Evolutionary conservation across 2,113 vertebrate species (phyloP).

Genomic region (Eidolon helvum): DNA sequence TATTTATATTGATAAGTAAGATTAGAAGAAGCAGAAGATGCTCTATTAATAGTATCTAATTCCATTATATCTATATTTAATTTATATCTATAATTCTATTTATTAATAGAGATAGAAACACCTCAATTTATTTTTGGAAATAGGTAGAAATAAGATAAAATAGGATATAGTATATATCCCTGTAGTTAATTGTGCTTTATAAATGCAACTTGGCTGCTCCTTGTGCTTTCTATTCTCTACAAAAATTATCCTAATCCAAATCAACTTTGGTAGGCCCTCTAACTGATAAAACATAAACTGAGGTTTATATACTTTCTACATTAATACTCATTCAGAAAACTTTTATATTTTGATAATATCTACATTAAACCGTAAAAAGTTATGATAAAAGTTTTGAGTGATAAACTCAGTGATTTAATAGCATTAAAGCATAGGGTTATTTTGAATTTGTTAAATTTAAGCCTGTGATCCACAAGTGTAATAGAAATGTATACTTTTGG

Average conservation of each 20-base stretch:
- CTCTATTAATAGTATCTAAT: not conserved
- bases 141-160: conserved; percentile 21
- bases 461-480: not conserved
- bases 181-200: conserved; percentile 5
- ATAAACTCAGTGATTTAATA: conserved; percentile 15
- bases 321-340: conserved; percentile 33
- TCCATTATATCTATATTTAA: not conserved
- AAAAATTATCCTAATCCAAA: conserved; percentile 2
- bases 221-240: not conserved
- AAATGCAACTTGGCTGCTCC: not conserved
- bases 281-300: not conserved
- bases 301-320: not conserved
- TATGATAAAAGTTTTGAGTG: conserved; percentile 4
- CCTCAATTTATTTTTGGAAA: not conserved
- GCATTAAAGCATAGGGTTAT: not conserved
- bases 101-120: not conserved
- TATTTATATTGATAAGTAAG: conserved; percentile 27
- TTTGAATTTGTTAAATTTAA: conserved; percentile 50
- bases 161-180: not conserved
- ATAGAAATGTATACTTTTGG: not conserved
- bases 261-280: not conserved
- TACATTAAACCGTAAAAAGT: conserved; percentile 14
- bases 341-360: conserved; percentile 25
- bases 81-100: not conserved
- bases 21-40: conserved; percentile 4